These are phyloP conservation scores for Sphenopsis melanotis DNA, from an alignment of 2,797 vertebrate genomes.

Conservation along the genomic window DNA sequence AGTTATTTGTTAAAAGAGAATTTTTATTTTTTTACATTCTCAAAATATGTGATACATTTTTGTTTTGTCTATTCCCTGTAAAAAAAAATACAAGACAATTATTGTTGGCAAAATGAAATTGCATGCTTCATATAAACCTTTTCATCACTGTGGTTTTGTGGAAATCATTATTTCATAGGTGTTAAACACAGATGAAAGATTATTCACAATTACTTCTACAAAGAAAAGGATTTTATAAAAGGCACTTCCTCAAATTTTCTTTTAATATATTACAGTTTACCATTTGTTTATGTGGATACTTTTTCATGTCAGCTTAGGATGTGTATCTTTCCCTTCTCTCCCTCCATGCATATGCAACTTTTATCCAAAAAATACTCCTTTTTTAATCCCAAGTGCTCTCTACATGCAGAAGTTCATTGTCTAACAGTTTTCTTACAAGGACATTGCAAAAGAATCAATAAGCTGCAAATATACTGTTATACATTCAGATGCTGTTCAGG, in stretches of 20 bases:
- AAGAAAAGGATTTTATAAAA: conserved; percentile 41
- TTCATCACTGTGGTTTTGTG: conserved; percentile 63
- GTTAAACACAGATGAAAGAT: conserved; percentile 67
- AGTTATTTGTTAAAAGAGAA: conserved; percentile 14
- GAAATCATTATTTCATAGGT: conserved; percentile 67
- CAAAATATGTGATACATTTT: conserved; percentile 7
- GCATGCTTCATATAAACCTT: conserved; percentile 57
- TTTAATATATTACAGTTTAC: conserved; percentile 36
- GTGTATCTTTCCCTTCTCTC: not conserved
- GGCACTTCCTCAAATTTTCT: conserved; percentile 3
- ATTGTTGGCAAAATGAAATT: conserved; percentile 65
- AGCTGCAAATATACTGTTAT: not conserved
- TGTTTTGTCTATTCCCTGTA: conserved; percentile 33
- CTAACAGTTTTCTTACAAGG: conserved; percentile 15
- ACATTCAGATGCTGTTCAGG: conserved; percentile 27
- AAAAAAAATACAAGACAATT: conserved; percentile 42
- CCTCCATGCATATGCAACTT: not conserved
- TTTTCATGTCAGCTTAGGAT: not conserved
- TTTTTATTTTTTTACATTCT: conserved; percentile 8
- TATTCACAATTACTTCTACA: conserved; percentile 37
- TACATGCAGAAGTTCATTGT: not conserved
- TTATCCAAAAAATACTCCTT: not conserved
- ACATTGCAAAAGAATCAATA: not conserved
- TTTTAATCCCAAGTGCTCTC: not conserved
- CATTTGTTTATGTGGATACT: conserved; percentile 14